Base-by-base conservation (phyloP, 2,113 vertebrate genomes). In the Scalopus aquaticus region DNA sequence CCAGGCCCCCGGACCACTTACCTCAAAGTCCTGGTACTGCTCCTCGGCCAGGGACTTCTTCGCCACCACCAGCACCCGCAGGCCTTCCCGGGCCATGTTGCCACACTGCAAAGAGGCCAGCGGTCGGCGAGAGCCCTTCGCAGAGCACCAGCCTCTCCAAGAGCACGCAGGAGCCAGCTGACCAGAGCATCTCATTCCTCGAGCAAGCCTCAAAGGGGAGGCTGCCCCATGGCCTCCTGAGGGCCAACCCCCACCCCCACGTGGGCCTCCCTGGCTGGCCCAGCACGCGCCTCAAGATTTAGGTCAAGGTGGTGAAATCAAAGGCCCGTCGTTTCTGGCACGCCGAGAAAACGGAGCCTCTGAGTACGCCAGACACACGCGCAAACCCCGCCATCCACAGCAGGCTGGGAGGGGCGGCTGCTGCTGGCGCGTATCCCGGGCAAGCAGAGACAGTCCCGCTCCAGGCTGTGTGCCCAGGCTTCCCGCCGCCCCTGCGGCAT, bases 21-120 rank as follows among this genome's bases (percentile, higher is more conserved):
- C 99, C 98, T 99, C 99, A 96, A 99, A 99, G 97, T 99, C 99
- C 81, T 99, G 99, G 96, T 99, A 99, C 96, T 99, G 99, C 91
- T 99, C 99, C 95, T 99, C 99, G 0, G 99, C 99, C n/a, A 99
- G 98, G 20, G 99, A 99, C 95, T 99, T 99, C 97, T 99, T 99
- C 17, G 99, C 99, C 93, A 99, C 99, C 0, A 99, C 99, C 0
- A 99, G 98, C 81, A 99, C 99, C 92, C 99, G 98, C 70, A 99
- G 98, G 35, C 99, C 99, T 97, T 99, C 99, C 74, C 99, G 98
- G 26, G 99, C 99, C 99, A 99, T 99, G 98, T 99, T 99, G 24
- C 99, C 99, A 72, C 99, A 99, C 99, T 99, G 98, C 15, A 88
- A 84, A 51, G 83, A 35, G 94, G 70, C 0, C 51, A 83, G 49